A percentile compares a stretch with the other conserved stretches of the same genome.
Conservation (phyloP, 2,113 vertebrate genomes). For the Oncorhynchus mykiss region DNA sequence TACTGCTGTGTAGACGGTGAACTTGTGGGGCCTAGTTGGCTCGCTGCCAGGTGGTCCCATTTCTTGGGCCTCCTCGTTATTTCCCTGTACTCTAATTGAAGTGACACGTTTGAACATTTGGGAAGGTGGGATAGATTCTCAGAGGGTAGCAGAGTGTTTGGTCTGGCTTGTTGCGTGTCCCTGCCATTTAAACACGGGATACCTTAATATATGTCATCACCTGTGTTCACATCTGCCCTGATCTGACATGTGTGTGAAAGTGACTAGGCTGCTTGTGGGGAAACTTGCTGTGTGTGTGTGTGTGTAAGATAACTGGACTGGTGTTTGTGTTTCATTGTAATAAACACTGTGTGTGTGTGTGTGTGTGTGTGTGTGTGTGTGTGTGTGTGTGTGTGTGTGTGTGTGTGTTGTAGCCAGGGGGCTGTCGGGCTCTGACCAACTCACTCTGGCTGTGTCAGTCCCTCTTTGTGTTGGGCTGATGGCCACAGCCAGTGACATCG, state of each 20-base stretch:
- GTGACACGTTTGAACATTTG: not conserved
- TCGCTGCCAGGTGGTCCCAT: not conserved
- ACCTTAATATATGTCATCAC: not conserved
- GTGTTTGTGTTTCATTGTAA: too few relatives aligned
- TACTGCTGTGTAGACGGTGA: not conserved
- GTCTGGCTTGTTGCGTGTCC: not conserved
- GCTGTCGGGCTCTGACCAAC: not conserved
- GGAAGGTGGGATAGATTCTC: not conserved
- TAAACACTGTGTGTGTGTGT: not conserved
- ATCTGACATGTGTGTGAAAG: not conserved
- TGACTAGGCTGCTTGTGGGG: not conserved
- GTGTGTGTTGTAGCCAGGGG: not conserved
- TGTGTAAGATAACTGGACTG: too few relatives aligned
- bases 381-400: not conserved
- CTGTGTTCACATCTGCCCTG: not conserved
- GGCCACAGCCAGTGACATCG: not conserved
- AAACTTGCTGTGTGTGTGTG: too few relatives aligned
- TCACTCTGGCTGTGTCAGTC: not conserved
- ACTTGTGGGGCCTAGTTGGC: not conserved
- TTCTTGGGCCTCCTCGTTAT: not conserved
- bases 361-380: not conserved
- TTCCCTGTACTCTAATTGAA: not conserved
- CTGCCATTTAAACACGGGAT: conserved; percentile 6
- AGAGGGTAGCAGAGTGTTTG: not conserved
- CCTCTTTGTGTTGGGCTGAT: not conserved